Conservation (phyloP, 2,797 vertebrate genomes). For the Valencia hispanica region DNA sequence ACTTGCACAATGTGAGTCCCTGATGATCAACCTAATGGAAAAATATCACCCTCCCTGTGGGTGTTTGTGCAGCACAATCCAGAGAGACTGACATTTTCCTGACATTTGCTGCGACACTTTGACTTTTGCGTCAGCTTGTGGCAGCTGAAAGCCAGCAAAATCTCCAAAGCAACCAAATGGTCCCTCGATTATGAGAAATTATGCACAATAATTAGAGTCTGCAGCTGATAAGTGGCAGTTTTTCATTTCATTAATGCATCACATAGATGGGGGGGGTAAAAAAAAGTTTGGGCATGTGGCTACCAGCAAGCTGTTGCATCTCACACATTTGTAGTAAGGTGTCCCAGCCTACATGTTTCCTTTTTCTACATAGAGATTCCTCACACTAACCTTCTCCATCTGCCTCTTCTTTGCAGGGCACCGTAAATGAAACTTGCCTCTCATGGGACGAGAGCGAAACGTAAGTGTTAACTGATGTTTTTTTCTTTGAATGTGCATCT, state of each 20-base stretch:
- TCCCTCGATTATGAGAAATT: constrained; percentile 33
- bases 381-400: constrained; percentile 57
- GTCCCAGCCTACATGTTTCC: constrained; percentile 46
- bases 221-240: constrained; percentile 42
- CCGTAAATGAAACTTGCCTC: constrained; percentile 97
- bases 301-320: constrained; percentile 65
- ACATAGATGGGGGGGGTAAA: constrained; percentile 13
- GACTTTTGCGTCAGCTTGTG: constrained; percentile 62
- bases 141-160: constrained; percentile 40
- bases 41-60: constrained; percentile 44
- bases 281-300: constrained; percentile 53
- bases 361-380: constrained; percentile 41
- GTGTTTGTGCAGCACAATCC: constrained; percentile 54
- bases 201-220: constrained; percentile 43
- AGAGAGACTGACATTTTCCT: constrained; percentile 73
- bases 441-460: constrained; percentile 92
- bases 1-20: constrained; percentile 93
- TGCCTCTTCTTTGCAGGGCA: constrained; percentile 82
- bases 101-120: constrained; percentile 72
- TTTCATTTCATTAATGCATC: constrained; percentile 47
- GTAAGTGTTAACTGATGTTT: constrained; percentile 83
- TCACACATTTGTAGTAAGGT: constrained; percentile 53
- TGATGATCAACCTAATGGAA: constrained; percentile 35
- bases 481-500: constrained; percentile 20
- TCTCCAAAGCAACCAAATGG: constrained; percentile 44